Evolutionary conservation across 2,113 vertebrate species (phyloP), one percentile per base, ranked within the genome.

Genomic region (Benitochromis conjunctus): DNA sequence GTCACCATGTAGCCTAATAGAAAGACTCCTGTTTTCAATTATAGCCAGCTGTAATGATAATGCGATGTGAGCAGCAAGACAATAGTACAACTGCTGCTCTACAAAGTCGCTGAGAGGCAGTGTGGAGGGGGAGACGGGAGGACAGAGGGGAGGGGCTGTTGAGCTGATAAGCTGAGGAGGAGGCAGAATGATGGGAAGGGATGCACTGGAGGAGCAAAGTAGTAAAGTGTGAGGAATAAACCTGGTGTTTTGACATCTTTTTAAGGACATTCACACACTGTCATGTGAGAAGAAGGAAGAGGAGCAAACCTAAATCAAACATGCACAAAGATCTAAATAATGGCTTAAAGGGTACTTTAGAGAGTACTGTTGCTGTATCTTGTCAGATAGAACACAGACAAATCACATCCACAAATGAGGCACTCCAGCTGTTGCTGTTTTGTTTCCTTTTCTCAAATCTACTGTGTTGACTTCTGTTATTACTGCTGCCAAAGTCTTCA

Each of bases 1-100:
- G 96, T 97, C 97, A 96, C 96, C 96, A 95, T 95, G 90, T 93
- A 94, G 94, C 91, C 89, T 90, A 89, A 89, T 96, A 94, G 95
- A 97, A 97, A 96, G 96, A 96, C 95, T 95, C 95, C 96, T 97
- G 96, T 94, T 97, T 96, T 95, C 96, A 97, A 94, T 97, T 97
- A 96, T 93, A 96, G 91, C 91, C 94, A 92, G 95, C 96, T 95
- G 93, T 94, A 96, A 95, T 96, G 96, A 96, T 96, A 96, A 96
- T 95, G 88, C 88, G 58, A 93, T 90, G 91, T 96, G 95, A 96
- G 92, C 91, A 89, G 89, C 82, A 34, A 46, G 94, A 94, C 83
- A 94, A 95, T 94, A 77, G 94, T 92, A 82, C 86, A 84, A 95
- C 92, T 84, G 84, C 78, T 53, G 16, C 91, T 95, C 94, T 95